Conservation (phyloP, 2,113 vertebrate genomes). For the Ardeotis arabs region DNA sequence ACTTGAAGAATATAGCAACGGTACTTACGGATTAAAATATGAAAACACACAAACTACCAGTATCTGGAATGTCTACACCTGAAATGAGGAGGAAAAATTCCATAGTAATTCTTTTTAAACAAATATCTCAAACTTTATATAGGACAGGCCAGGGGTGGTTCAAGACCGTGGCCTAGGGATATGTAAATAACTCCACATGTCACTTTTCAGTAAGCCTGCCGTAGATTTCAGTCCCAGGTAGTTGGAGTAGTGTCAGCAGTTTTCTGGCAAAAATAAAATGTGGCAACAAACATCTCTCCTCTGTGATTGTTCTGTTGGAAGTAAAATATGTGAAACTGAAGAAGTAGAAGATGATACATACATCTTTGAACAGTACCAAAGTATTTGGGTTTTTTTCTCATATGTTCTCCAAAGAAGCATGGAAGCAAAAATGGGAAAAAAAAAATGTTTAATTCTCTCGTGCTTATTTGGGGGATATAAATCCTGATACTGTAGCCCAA, state of each 20-base stretch:
- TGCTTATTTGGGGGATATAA: neutral
- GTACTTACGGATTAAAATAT: neutral
- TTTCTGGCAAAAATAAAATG: conserved; percentile 61
- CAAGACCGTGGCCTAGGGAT: neutral
- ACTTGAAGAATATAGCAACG: neutral
- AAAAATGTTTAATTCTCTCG: neutral
- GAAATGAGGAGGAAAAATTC: neutral
- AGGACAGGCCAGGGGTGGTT: neutral
- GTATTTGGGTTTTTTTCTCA: neutral
- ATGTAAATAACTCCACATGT: conserved; percentile 44
- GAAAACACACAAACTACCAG: neutral
- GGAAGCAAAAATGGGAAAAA: neutral
- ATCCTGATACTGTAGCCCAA: neutral
- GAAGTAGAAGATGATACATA: neutral
- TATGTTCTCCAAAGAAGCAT: neutral
- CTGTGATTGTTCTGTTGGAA: neutral
- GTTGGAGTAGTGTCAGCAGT: neutral
- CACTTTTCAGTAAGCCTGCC: conserved; percentile 15
- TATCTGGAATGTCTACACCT: neutral
- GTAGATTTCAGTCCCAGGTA: conserved; percentile 11
- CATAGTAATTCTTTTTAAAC: neutral
- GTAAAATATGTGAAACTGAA: neutral
- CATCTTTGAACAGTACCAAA: neutral
- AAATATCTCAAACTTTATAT: neutral
- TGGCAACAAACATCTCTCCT: neutral